Base-by-base conservation (phyloP, 2,113 vertebrate genomes). In the Piprites chloris region DNA sequence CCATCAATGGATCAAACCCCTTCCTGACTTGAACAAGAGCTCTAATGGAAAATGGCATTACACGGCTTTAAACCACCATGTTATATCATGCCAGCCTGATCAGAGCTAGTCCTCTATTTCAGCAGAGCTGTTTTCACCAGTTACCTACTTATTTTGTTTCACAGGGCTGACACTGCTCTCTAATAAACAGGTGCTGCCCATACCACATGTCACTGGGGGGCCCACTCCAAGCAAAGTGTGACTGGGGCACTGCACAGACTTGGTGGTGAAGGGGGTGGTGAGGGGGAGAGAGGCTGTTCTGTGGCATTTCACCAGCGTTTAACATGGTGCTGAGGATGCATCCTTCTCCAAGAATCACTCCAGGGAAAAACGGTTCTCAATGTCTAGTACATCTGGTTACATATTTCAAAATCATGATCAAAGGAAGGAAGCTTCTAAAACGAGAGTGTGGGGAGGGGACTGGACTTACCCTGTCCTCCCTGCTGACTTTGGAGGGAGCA, bases 1-100 rank as follows among this genome's bases (percentile, higher is more conserved):
- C 93, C 80, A 79, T 96, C 92, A 93, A 85, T 92, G 96, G 90
- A 93, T 92, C 88, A 94, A 89, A 82, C 73, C 55, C 74, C 20
- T 96, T 89, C 69, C 85, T 35, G 74, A 72, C 66, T 90, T 0
- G 0, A 90, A 85, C 58, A 90, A 73, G 90, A 93, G 49, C 49
- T 90, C 62, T 93, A 62, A 87, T 90, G 69, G 93, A 89, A 94
- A 96, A 90, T 66, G 66, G 83, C 88, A 85, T 95, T 92, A 85
- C 59, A 46, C 0, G 3, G 88, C 86, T 85, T 96, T 90, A 93
- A 96, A 78, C 44, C 80, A 53, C 86, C 24, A 2, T 30, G 44
- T 61, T 83, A 12, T 67, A 91, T 94, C 91, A 83, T 3, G 9
- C 72, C 14, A 6, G 47, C 28, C 85, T 67, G 55, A 84, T 86